Conservation (phyloP, 2,797 vertebrate species). For the Neosilurus hyrtlii region DNA sequence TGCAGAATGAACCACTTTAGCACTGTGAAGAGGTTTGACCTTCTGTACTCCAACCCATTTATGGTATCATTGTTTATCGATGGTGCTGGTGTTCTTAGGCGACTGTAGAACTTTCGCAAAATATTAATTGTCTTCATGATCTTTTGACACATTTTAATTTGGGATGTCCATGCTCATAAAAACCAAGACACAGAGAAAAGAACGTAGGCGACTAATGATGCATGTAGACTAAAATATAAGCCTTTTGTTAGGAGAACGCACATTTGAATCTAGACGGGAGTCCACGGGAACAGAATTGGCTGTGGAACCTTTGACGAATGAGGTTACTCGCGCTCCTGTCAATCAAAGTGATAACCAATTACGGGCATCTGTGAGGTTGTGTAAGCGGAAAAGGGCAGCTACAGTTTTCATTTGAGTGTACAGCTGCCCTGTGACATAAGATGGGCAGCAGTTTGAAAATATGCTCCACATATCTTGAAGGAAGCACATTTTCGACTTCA, state of each 20-base stretch:
- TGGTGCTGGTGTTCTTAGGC: not conserved
- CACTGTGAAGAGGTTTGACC: constrained; percentile 2
- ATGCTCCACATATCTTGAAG: not conserved
- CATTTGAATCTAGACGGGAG: not conserved
- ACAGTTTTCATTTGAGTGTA: not conserved
- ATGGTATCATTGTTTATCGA: constrained; percentile 3
- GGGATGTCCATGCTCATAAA: not conserved
- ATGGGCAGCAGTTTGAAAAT: not conserved
- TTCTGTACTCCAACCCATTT: not conserved
- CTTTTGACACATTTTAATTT: not conserved
- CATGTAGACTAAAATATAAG: too few species aligned
- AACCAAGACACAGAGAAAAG: not conserved
- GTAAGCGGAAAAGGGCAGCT: not conserved
- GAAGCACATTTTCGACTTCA: not conserved
- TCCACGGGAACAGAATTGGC: not conserved
- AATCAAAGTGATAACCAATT: not conserved
- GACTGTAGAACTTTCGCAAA: not conserved
- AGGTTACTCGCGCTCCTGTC: not conserved
- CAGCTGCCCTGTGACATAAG: not conserved
- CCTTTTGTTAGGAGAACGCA: not conserved
- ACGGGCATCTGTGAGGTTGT: not conserved
- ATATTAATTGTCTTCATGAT: not conserved
- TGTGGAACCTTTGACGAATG: not conserved
- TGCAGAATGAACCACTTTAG: constrained; percentile 19
- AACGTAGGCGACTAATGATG: not conserved